Evolutionary conservation across 2,113 vertebrate species (phyloP).

Genomic region (Lycocorax pyrrhopterus): DNA sequence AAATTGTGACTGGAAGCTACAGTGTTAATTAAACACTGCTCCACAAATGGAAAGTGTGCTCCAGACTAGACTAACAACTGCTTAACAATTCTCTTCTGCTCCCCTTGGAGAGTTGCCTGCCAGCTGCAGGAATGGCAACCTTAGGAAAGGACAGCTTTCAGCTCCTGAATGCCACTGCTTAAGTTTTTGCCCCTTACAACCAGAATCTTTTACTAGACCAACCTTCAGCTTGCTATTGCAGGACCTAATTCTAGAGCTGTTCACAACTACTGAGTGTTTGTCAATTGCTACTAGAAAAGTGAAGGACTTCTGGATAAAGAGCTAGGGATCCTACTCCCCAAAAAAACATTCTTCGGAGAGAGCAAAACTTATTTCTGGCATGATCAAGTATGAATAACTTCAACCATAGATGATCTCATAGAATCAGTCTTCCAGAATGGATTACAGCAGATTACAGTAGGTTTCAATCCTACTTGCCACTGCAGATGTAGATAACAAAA

Average conservation of each 20-base stretch:
- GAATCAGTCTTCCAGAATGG: not conserved
- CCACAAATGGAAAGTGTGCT: not conserved
- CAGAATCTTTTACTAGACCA: not conserved
- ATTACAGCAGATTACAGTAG: not conserved
- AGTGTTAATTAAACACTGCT: not conserved
- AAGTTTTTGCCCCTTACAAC: not conserved
- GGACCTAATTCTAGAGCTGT: not conserved
- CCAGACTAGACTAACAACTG: not conserved
- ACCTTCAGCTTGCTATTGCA: not conserved
- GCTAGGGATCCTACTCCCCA: not conserved
- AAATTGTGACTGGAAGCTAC: not conserved
- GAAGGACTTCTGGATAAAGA: not conserved
- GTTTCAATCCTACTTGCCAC: not conserved
- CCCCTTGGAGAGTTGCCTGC: not conserved
- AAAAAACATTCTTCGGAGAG: not conserved
- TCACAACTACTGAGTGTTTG: not conserved
- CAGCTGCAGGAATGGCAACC: not conserved
- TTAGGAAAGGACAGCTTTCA: not conserved
- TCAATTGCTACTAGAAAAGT: not conserved
- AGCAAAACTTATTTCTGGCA: not conserved
- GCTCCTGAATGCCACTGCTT: not conserved
- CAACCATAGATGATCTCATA: not conserved
- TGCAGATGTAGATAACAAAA: not conserved
- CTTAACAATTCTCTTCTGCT: not conserved
- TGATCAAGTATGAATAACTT: not conserved